These are phyloP conservation scores for Geococcyx californianus DNA, from an alignment of 2,113 vertebrate species.

Conservation along the genomic window DNA sequence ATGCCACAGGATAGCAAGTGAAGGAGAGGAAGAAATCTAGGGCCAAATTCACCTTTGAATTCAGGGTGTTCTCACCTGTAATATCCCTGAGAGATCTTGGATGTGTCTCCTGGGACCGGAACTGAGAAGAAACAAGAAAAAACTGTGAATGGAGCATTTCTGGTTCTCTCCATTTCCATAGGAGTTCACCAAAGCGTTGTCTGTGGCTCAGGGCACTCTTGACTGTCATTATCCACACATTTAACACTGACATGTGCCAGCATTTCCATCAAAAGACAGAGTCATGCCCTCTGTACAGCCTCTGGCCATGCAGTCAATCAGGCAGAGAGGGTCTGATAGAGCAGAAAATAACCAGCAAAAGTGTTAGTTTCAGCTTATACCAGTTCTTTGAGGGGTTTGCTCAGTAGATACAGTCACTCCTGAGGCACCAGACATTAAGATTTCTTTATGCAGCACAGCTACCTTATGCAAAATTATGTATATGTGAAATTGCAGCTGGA, in stretches of 20 bases:
- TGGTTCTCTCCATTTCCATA: not conserved
- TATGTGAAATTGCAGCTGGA: not conserved
- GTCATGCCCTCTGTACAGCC: no score
- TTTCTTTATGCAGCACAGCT: not conserved
- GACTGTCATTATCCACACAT: accelerated
- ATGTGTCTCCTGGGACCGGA: not conserved
- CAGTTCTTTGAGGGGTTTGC: not conserved
- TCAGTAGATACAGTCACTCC: not conserved
- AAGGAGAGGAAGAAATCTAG: not conserved
- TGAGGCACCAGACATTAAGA: no score
- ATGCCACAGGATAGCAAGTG: not conserved
- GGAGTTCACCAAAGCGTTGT: not conserved
- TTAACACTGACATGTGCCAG: accelerated
- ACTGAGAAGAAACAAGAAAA: not conserved
- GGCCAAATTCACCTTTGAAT: not conserved
- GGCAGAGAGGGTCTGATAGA: not conserved
- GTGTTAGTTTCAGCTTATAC: no score
- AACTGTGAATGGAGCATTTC: not conserved
- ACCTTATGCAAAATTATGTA: not conserved
- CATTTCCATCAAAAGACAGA: not conserved
- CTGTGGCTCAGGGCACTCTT: not conserved
- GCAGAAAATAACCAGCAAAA: not conserved
- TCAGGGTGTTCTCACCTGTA: not conserved
- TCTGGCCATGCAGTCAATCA: not conserved
- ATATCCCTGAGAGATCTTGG: not conserved